Conservation (phyloP, 2,113 vertebrate genomes). For the Colius striatus region DNA sequence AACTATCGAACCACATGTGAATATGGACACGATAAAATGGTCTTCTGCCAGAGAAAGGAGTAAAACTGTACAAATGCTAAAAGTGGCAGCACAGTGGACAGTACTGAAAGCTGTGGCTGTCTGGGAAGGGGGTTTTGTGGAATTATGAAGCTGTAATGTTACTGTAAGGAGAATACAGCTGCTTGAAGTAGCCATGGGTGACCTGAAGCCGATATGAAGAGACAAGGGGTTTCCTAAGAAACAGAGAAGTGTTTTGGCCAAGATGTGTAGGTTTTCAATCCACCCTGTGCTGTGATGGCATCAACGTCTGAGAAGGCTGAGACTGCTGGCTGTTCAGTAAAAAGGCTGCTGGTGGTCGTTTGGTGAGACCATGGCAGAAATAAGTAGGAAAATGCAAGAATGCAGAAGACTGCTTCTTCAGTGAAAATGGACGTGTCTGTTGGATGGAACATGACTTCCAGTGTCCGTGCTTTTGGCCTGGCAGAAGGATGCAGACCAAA, state of each 20-base stretch:
- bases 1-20: background rate
- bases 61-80: slow-evolving; percentile 5
- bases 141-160: background rate
- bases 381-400: slow-evolving; percentile 2
- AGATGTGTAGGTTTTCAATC: background rate
- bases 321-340: background rate
- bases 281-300: background rate
- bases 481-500: background rate
- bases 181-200: background rate
- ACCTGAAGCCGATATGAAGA: background rate
- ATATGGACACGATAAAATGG: background rate
- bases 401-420: slow-evolving; percentile 14
- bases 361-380: background rate
- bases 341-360: background rate
- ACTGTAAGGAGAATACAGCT: slow-evolving; percentile 18
- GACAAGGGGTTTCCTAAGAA: background rate
- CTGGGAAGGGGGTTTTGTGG: background rate
- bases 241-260: background rate
- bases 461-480: background rate
- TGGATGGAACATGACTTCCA: slow-evolving; percentile 35
- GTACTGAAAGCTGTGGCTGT: background rate
- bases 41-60: slow-evolving; percentile 33
- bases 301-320: background rate
- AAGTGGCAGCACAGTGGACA: slow-evolving; percentile 11
- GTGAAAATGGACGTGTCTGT: background rate